Percentiles rank a stretch among this genome's conserved stretches.
These are phyloP conservation scores for Hormaphis cornu DNA, from an alignment of 1,140 invertebrate species.

Conservation along the genomic window DNA sequence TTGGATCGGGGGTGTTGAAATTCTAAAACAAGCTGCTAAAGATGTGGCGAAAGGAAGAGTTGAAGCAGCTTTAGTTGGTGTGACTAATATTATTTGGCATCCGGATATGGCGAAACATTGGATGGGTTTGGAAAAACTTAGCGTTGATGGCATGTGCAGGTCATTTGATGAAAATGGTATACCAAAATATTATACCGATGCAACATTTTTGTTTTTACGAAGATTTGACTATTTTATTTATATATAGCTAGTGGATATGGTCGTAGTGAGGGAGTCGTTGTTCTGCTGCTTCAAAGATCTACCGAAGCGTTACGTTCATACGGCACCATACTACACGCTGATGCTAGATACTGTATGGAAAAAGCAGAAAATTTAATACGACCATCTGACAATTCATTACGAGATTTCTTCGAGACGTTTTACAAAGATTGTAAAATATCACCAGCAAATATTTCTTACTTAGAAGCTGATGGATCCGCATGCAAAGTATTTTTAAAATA, in stretches of 20 bases:
- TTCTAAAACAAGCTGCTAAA: conserved; percentile 53
- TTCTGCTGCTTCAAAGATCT: conserved; percentile 51
- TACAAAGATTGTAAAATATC: conserved; percentile 44
- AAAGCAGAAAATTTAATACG: conserved; percentile 41
- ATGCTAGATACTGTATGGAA: conserved; percentile 52
- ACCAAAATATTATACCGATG: neutral
- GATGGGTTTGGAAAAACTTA: conserved; percentile 51
- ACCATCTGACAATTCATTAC: conserved; percentile 23
- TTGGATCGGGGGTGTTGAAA: conserved; percentile 59
- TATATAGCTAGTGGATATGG: conserved; percentile 53
- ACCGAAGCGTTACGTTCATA: conserved; percentile 50
- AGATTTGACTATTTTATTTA: neutral
- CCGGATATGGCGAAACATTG: conserved; percentile 55
- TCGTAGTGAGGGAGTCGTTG: conserved; percentile 53
- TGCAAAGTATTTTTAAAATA: conserved; percentile 41
- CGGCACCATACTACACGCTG: conserved; percentile 49
- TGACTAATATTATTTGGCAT: conserved; percentile 53
- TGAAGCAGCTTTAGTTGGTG: conserved; percentile 61
- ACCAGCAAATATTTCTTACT: conserved; percentile 44
- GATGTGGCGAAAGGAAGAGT: conserved; percentile 54
- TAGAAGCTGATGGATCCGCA: conserved; percentile 40
- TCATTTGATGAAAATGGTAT: conserved; percentile 59
- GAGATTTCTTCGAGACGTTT: conserved; percentile 30
- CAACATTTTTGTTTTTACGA: neutral
- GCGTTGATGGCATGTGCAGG: conserved; percentile 56